Evolutionary conservation across 2,888 invertebrate genomes (phyloP).

Genomic region (Drosophila macrospina): DNA sequence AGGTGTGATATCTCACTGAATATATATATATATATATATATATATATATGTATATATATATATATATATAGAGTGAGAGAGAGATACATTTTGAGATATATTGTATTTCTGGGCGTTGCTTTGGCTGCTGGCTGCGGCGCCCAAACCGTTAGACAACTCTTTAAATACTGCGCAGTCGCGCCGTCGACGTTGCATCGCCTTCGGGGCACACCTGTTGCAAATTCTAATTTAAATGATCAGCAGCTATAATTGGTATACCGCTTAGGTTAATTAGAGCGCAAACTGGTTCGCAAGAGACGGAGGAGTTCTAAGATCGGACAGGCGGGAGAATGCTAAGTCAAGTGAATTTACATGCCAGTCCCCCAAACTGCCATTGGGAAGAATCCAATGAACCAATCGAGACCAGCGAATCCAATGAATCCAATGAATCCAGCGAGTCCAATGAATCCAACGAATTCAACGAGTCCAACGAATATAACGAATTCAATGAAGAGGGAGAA

Average conservation of each 20-base stretch:
- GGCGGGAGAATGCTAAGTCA: slow-evolving; percentile 4
- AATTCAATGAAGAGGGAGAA: not conserved
- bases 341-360: slow-evolving; percentile 7
- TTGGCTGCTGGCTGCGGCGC: slow-evolving; percentile 29
- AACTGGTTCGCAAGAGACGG: slow-evolving; percentile 62
- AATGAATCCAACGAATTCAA: too few species aligned
- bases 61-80: slow-evolving; percentile 3
- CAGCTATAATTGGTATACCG: slow-evolving; percentile 63
- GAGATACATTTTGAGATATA: slow-evolving; percentile 7
- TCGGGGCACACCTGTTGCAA: slow-evolving; percentile 72
- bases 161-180: slow-evolving; percentile 33
- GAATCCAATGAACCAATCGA: not conserved
- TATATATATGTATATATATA: too few species aligned
- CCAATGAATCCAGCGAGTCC: too few species aligned
- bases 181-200: slow-evolving; percentile 14
- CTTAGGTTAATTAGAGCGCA: slow-evolving; percentile 63
- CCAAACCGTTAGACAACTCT: slow-evolving; percentile 66
- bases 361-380: not conserved
- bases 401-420: too few species aligned
- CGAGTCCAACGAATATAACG: too few species aligned
- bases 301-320: not conserved
- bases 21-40: too few species aligned
- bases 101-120: slow-evolving; percentile 35
- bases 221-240: slow-evolving; percentile 74
- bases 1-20: slow-evolving; percentile 46